Percentiles rank a stretch among this genome's conserved stretches.
Conservation (phyloP, 2,888 invertebrate species). For the Ectropis crepuscularia region DNA sequence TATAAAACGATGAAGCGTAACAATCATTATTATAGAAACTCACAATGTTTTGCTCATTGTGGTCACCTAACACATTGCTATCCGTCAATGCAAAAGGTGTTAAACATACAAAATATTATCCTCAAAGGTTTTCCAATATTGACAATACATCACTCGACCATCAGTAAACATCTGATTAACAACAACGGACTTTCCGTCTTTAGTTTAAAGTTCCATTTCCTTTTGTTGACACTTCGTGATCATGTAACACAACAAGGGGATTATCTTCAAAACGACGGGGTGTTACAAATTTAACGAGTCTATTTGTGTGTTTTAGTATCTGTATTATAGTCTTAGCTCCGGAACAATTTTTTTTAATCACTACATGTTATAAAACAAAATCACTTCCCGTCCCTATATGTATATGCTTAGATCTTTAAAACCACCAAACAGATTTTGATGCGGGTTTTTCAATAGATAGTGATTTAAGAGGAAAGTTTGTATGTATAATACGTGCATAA, state of each 20-base stretch:
- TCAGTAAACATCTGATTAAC: constrained; percentile 18
- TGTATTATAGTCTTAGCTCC: too few relatives aligned
- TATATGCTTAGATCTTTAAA: too few relatives aligned
- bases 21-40: not conserved
- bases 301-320: too few relatives aligned
- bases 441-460: too few relatives aligned
- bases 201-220: constrained; percentile 6
- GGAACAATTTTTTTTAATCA: too few relatives aligned
- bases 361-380: too few relatives aligned
- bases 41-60: not conserved
- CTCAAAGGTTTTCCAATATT: constrained; percentile 14
- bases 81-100: constrained; percentile 18
- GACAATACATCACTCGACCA: constrained; percentile 14
- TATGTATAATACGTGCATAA: too few relatives aligned
- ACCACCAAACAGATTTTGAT: too few relatives aligned
- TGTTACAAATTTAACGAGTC: not conserved
- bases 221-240: not conserved
- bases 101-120: constrained; percentile 22
- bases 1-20: too few relatives aligned
- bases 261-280: not conserved
- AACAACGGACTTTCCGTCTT: constrained; percentile 23
- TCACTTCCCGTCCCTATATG: too few relatives aligned
- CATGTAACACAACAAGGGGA: constrained; percentile 5
- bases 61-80: constrained; percentile 2
- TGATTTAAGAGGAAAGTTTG: too few relatives aligned